phyloP scores from a whole-genome alignment of 2,888 invertebrate species.

The Gymnocheta viridis region DNA sequence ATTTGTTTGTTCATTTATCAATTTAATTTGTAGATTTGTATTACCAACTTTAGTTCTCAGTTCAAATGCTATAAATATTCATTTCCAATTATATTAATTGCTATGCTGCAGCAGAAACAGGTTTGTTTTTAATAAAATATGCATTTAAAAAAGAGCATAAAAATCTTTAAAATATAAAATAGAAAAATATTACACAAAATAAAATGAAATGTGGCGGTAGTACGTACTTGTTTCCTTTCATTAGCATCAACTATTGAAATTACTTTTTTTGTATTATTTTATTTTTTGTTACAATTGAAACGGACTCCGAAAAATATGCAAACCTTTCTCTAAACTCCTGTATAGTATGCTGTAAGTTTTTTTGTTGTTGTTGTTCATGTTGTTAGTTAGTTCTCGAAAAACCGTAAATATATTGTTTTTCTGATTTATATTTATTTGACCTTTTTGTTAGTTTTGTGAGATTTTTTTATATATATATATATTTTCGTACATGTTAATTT shows the following conservation, averaged over 20 bases:
- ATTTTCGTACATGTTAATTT: slow-evolving; percentile 63
- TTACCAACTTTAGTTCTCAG: slow-evolving; percentile 33
- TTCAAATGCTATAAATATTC: slow-evolving; percentile 34
- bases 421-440: background rate
- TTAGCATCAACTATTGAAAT: slow-evolving; percentile 7
- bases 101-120: slow-evolving; percentile 15
- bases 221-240: slow-evolving; percentile 11
- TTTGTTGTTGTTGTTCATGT: background rate
- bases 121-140: slow-evolving; percentile 20
- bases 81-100: slow-evolving; percentile 67
- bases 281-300: background rate
- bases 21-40: slow-evolving; percentile 55
- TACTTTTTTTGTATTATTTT: too few relatives aligned
- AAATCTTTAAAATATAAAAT: slow-evolving; percentile 15
- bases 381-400: slow-evolving; percentile 12
- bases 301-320: slow-evolving; percentile 21
- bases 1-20: slow-evolving; percentile 38
- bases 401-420: slow-evolving; percentile 46
- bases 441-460: slow-evolving; percentile 18
- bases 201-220: background rate
- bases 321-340: background rate
- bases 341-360: background rate
- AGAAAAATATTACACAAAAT: slow-evolving; percentile 36
- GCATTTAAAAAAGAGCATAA: slow-evolving; percentile 44
- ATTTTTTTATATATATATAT: slow-evolving; percentile 34